These are phyloP conservation scores for Hanleya hanleyi DNA, from an alignment of 2,888 invertebrate genomes.

Conservation along the genomic window DNA sequence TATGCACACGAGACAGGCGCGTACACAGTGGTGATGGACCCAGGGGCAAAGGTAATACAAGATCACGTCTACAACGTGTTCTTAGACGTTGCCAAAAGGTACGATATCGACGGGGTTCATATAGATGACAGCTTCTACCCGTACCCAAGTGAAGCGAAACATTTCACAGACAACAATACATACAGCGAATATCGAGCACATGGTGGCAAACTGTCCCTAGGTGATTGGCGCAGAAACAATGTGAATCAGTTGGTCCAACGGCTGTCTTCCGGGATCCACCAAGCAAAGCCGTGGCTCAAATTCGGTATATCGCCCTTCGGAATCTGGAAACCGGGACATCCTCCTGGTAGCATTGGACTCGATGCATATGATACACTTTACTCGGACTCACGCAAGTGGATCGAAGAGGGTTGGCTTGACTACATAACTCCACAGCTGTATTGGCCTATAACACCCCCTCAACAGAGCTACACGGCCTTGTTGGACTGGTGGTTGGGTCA, in stretches of 20 bases:
- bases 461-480: constrained; percentile 64
- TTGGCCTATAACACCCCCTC: constrained; percentile 64
- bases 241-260: constrained; percentile 55
- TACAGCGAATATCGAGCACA: constrained; percentile 50
- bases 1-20: constrained; percentile 58
- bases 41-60: constrained; percentile 56
- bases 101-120: constrained; percentile 67
- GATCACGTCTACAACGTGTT: constrained; percentile 53
- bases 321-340: constrained; percentile 64
- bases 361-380: constrained; percentile 55
- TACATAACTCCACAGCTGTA: constrained; percentile 67
- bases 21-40: constrained; percentile 67
- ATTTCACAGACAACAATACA: constrained; percentile 61
- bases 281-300: constrained; percentile 47
- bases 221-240: constrained; percentile 65
- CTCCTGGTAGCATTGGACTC: constrained; percentile 54
- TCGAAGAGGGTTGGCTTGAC: constrained; percentile 64
- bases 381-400: constrained; percentile 65
- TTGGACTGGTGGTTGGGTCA: constrained; percentile 67
- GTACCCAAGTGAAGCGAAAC: constrained; percentile 56
- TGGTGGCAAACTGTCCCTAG: constrained; percentile 53
- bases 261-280: constrained; percentile 47
- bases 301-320: constrained; percentile 69
- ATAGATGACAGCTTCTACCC: constrained; percentile 72
- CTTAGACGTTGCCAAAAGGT: constrained; percentile 58